Conservation (phyloP, 1,140 invertebrate species). For the Asobara japonica region DNA sequence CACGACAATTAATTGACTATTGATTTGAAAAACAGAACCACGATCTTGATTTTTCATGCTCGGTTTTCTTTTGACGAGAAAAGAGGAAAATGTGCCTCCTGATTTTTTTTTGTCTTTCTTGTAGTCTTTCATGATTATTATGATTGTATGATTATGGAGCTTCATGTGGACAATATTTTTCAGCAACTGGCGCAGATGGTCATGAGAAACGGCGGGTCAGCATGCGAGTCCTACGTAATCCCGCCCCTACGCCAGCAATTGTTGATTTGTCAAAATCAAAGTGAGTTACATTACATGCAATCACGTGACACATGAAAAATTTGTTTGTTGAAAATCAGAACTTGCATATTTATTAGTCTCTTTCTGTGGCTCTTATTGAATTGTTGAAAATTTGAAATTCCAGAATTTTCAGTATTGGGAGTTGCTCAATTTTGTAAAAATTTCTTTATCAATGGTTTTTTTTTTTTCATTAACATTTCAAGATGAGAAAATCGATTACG, state of each 20-base stretch:
- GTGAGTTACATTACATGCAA: conserved; percentile 56
- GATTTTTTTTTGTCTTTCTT: background rate
- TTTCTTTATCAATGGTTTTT: no score
- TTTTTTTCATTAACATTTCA: no score
- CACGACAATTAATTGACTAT: background rate
- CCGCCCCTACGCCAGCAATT: conserved; percentile 47
- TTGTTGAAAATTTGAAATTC: background rate
- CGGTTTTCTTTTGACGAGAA: conserved; percentile 38
- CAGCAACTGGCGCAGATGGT: conserved; percentile 57
- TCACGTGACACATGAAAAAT: background rate
- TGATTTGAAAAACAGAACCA: no score
- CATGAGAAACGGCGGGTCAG: conserved; percentile 64
- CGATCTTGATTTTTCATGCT: conserved; percentile 34
- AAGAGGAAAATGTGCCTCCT: background rate
- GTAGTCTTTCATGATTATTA: background rate
- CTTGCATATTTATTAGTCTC: no score
- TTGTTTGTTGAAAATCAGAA: background rate
- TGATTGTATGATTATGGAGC: conserved; percentile 2
- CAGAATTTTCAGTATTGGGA: background rate
- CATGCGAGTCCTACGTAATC: conserved; percentile 62
- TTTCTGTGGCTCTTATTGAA: no score
- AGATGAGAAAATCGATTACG: no score
- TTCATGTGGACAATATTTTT: conserved; percentile 48
- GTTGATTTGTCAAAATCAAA: conserved; percentile 63
- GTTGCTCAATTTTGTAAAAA: no score